A percentile compares a stretch with the other conserved stretches of the same genome.
These are phyloP conservation scores for Euglossa dilemma DNA, from an alignment of 1,140 invertebrate genomes.

Conservation along the genomic window DNA sequence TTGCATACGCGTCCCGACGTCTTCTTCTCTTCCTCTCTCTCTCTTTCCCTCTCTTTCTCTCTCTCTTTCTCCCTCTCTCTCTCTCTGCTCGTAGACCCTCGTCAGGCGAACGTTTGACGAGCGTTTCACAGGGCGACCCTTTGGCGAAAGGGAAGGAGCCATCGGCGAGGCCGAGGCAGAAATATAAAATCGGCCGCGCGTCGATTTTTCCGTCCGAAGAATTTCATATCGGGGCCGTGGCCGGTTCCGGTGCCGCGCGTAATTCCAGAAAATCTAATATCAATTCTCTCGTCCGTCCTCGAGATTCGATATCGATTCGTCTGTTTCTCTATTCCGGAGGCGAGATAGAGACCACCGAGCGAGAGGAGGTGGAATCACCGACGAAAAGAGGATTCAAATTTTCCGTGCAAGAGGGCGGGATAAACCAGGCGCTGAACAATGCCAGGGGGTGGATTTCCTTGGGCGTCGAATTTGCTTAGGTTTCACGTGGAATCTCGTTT, in stretches of 20 bases:
- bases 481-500: neutral
- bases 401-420: neutral
- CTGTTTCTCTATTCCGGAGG: neutral
- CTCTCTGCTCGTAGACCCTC: no score
- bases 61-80: neutral
- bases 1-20: neutral
- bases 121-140: no score
- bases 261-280: conserved; percentile 20
- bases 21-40: no score
- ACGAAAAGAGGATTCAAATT: conserved; percentile 3
- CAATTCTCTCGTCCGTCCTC: neutral
- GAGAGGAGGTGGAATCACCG: neutral
- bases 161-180: no score
- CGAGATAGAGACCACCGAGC: neutral
- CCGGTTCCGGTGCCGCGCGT: neutral
- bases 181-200: neutral
- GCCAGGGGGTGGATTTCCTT: neutral
- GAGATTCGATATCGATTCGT: conserved; percentile 16
- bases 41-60: neutral
- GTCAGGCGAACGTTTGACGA: no score
- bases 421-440: conserved; percentile 2
- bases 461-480: neutral
- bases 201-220: neutral
- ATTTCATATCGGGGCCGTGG: neutral
- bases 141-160: neutral